Evolutionary conservation across 2,113 vertebrate species (phyloP).

Genomic region (Cranoglanis bouderius): DNA sequence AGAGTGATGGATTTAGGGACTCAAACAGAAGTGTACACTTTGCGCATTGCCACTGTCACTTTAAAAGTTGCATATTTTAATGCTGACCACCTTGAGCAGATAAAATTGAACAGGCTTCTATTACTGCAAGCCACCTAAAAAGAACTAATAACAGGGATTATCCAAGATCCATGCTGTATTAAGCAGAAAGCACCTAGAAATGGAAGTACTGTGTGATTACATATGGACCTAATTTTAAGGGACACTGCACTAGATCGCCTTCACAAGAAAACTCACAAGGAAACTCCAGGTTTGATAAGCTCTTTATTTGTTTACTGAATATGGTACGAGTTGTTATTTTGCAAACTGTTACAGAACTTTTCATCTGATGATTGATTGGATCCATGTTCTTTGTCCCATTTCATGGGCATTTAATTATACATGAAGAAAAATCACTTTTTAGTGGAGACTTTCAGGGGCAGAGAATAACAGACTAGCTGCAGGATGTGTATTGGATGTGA

Average conservation of each 20-base stretch:
- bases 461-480: background rate
- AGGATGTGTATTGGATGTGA: background rate
- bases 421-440: conserved; percentile 24
- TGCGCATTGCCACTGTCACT: background rate
- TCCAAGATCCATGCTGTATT: background rate
- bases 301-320: conserved; percentile 42
- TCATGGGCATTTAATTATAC: conserved; percentile 6
- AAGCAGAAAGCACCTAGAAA: background rate
- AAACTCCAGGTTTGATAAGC: background rate
- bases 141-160: background rate
- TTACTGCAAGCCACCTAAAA: background rate
- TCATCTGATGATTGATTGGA: background rate
- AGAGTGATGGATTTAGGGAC: background rate
- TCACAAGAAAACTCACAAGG: background rate
- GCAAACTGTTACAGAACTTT: conserved; percentile 5
- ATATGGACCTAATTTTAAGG: background rate
- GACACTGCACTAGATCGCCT: background rate
- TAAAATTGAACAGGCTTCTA: background rate
- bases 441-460: background rate
- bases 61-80: background rate
- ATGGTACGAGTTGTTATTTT: background rate
- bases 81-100: background rate
- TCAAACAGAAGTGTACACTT: background rate
- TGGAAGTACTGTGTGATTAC: background rate
- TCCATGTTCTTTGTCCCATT: background rate